Evolutionary conservation across 2,797 vertebrate species (phyloP), one percentile per base, ranked within the genome.

Genomic region (Pantherophis alleghaniensis): DNA sequence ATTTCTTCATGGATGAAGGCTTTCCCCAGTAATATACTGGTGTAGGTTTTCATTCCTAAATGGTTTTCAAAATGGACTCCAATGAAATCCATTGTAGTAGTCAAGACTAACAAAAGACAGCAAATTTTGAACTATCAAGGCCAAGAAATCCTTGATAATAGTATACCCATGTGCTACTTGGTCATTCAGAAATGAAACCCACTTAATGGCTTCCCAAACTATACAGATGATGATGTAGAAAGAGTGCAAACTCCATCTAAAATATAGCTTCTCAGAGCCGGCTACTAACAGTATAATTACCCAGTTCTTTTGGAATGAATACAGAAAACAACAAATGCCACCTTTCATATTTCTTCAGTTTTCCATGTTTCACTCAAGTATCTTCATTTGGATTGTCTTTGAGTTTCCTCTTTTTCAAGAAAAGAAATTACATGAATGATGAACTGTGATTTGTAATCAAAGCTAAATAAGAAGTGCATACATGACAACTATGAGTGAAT

Each of bases 271-370:
- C 60, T 14, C 42, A 90, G 37, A n/a, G 47, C 6, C 42, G 47
- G 13, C 63, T 55, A 69, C 28, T 51, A n/a, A 32, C 61, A n/a
- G 37, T 26, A 90, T 51, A 32, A n/a, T 28, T 69, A 12, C 51
- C 88, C 51, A 51, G 4, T 1, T 28, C 37, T 1, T 0, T 2
- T 26, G 61, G 56, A 95, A 83, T 37, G 12, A 3, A 0, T 20
- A 7, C 59, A 37, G 9, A 53, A 94, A 83, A 79, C n/a, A 69
- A 55, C 53, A 92, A 55, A 88, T 61, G n/a, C 32, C 24, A 42
- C 26, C 63, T n/a, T 69, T 69, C 61, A 57, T n/a, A 74, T n/a
- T 42, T 56, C 57, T 59, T 37, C 0, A 74, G 66, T 90, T 86
- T 47, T 90, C 89, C 87, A 6, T 22, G 1, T 66, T 89, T 26